Base-by-base conservation (phyloP, 1,140 invertebrate species). In the Bradynema listronoti region DNA sequence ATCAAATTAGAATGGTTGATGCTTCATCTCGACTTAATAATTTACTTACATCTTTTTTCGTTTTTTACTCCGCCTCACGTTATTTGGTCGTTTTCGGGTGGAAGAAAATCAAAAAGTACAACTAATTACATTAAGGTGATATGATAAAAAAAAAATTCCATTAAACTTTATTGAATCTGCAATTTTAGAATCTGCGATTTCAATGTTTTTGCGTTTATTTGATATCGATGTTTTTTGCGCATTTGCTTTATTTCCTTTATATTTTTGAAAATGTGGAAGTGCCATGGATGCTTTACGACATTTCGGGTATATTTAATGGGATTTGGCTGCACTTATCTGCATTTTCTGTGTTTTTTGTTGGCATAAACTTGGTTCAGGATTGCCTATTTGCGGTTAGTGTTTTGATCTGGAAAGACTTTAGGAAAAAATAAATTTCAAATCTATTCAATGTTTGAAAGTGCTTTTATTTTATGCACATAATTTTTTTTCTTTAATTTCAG, bases 41-140 rank as follows among this genome's bases (percentile, higher is more conserved):
- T 69, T 16, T 72, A 69, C 34, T 43, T 52, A 3, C 69, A 72
- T 25, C 49, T 69, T 36, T 69, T 69, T 33, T 69, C 69, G 7
- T 27, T 69, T 30, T 72, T 71, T 34, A 22, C 54, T 27, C 3
- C 61, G 4, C 47, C 47, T 24, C 34, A 30, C 27, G 34, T 32
- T 3, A 5, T 50, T n/a, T 50, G 34, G 16, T 29, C 19, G 16
- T 36, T 54, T 54, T 3, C 19, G 4, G 27, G 46, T 4, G 24
- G 55, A 57, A 59, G 24, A 16, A 16, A 59, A 55, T n/a, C 22
- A 3, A 4, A n/a, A 5, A 11, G 25, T 30, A 63, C 60, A 6
- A 16, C 22, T 7, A 30, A n/a, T 51, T 43, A 24, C 24, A 43
- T 59, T 16, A 49, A 19, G 19, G 22, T 43, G 6, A 53, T 2